Base-by-base conservation (phyloP, 2,888 invertebrate species). In the Calliopum simillimum region DNA sequence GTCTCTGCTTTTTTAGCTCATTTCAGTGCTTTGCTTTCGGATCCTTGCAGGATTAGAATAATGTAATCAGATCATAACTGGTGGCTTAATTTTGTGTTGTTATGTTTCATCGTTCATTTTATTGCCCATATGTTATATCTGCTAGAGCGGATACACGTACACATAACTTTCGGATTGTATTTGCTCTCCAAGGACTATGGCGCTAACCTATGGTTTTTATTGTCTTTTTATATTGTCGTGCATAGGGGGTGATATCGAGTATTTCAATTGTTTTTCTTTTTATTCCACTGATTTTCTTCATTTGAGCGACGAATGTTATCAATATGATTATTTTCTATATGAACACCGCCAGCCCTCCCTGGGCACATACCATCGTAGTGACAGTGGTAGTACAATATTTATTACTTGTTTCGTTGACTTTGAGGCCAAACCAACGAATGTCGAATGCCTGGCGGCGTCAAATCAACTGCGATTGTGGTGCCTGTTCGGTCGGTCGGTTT, bases 391-490 rank as follows among this genome's bases (percentile, higher is more conserved):
- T 33, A 33, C 33, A 33, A 33, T 33, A 33, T 33, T 33, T 33
- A 33, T 33, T 33, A 33, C 14, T 49, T 51, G 44, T 61, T 23
- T 51, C 33, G 51, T 51, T 21, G 14, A 23, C 16, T 44, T 23
- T 19, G 55, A 65, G 21, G 53, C 55, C 55, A 55, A 33, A 16
- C 41, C 14, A n/a, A 65, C 6, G 13, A 47, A 21, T 46, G 43
- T 43, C 59, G 55, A 59, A 33, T 56, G 41, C 25, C 67, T 59
- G 33, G 25, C 16, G 58, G 67, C 64, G 58, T 67, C 59, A 41
- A 67, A 59, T 58, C 55, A 66, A 66, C 55, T 43, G 21, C 64
- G 41, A 62, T 21, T 44, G 44, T 11, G 33, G 33, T 33, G 33
- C 33, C 33, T 33, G 33, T 5, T 33, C 33, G 25, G 25, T 25